A percentile compares a stretch with the other conserved stretches of the same genome.
phyloP scores from a whole-genome alignment of 2,888 invertebrate species.

The Sphaerophoria rueppellii region DNA sequence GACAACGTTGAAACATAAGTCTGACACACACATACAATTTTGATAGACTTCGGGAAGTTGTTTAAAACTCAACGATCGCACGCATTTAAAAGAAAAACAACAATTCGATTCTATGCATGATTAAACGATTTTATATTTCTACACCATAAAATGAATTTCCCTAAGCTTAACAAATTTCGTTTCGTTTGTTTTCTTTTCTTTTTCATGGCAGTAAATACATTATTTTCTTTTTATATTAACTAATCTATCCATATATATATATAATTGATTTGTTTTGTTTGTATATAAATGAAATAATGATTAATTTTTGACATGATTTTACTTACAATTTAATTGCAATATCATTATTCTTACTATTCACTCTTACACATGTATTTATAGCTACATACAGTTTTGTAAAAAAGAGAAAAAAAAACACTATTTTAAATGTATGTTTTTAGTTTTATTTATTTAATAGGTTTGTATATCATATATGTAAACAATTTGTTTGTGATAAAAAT shows the following conservation, averaged over 20 bases:
- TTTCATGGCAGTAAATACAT: conserved; percentile 69
- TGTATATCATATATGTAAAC: conserved; percentile 59
- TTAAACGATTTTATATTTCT: conserved; percentile 71
- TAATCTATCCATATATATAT: conserved; percentile 45
- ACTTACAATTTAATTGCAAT: conserved; percentile 72
- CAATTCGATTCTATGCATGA: conserved; percentile 33
- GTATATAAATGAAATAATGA: conserved; percentile 60
- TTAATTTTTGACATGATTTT: conserved; percentile 64
- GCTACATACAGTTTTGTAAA: conserved; percentile 44
- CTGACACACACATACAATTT: no score
- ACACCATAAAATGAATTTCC: conserved; percentile 66
- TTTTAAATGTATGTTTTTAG: conserved; percentile 35
- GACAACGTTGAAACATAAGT: no score
- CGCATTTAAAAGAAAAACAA: not conserved
- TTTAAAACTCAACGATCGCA: not conserved
- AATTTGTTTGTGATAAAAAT: conserved; percentile 68
- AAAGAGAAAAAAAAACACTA: conserved; percentile 49
- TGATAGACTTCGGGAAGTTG: no score
- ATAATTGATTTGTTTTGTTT: conserved; percentile 19
- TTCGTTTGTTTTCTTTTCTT: conserved; percentile 36
- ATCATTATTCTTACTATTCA: conserved; percentile 44
- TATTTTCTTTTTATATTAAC: conserved; percentile 51
- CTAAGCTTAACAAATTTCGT: conserved; percentile 62
- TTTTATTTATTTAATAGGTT: not conserved
- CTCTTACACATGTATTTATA: conserved; percentile 40